These are phyloP conservation scores for Nyctalus aviator DNA, from an alignment of 2,797 vertebrate genomes.

Conservation along the genomic window DNA sequence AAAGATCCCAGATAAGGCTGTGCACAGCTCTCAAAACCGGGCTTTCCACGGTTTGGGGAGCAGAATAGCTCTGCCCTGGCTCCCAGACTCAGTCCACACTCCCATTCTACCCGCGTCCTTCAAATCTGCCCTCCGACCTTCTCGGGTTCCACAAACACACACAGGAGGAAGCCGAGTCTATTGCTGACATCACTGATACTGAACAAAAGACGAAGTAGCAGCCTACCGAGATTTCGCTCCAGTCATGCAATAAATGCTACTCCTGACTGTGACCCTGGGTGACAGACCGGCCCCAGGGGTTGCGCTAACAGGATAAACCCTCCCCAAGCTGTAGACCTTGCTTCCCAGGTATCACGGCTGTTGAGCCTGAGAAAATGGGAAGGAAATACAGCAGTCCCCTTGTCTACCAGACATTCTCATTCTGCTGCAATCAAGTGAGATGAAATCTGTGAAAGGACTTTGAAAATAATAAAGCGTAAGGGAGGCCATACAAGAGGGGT, in stretches of 20 bases:
- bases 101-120: neutral
- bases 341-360: neutral
- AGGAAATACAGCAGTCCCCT: neutral
- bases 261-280: neutral
- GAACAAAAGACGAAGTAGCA: neutral
- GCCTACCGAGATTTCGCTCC: neutral
- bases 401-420: neutral
- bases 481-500: neutral
- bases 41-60: neutral
- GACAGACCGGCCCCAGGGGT: neutral
- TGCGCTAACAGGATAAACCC: neutral
- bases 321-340: neutral
- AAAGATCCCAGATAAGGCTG: neutral
- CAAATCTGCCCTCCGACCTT: neutral
- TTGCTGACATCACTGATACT: neutral
- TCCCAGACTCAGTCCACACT: neutral
- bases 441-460: neutral
- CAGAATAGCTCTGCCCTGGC: neutral
- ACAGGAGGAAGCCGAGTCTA: neutral
- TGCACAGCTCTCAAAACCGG: neutral
- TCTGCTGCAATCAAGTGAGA: neutral
- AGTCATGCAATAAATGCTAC: neutral
- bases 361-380: slow-evolving; percentile 1
- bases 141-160: neutral
- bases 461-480: neutral